Percentiles rank a stretch among this genome's conserved stretches.
Evolutionary conservation across 2,888 invertebrate species (phyloP).

Genomic region (Drosophila nigricruria): DNA sequence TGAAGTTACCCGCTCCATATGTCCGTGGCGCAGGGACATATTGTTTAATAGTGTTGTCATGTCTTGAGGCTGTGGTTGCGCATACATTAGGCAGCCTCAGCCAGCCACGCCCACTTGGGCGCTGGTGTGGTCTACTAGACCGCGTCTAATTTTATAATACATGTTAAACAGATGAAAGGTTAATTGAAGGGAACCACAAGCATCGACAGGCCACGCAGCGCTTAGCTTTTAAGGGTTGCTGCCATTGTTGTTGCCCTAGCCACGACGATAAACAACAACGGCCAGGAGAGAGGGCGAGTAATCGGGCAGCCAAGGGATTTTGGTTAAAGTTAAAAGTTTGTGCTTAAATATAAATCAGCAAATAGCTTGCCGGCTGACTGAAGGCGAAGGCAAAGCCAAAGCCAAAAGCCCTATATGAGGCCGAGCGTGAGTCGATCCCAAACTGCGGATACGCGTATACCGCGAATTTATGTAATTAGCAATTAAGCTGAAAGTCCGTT

Average conservation of each 20-base stretch:
- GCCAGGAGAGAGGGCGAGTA: conserved; percentile 23
- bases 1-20: conserved; percentile 26
- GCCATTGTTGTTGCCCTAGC: conserved; percentile 60
- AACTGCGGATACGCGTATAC: conserved; percentile 56
- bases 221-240: conserved; percentile 71
- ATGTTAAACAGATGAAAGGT: conserved; percentile 80
- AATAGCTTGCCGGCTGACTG: conserved; percentile 67
- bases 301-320: conserved; percentile 59
- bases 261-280: conserved; percentile 27
- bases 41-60: conserved; percentile 80
- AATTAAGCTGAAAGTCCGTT: conserved; percentile 67
- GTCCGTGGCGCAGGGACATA: conserved; percentile 49
- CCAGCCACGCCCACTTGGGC: conserved; percentile 32
- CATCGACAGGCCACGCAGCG: conserved; percentile 71
- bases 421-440: conserved; percentile 36
- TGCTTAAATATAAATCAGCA: conserved; percentile 79
- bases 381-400: conserved; percentile 22
- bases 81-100: conserved; percentile 67
- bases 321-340: conserved; percentile 79
- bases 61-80: conserved; percentile 76
- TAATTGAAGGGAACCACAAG: conserved; percentile 79
- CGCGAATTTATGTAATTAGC: conserved; percentile 79
- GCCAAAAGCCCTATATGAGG: conserved; percentile 38
- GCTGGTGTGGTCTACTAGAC: conserved; percentile 65
- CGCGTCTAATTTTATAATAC: conserved; percentile 80